These are phyloP conservation scores for Talpa occidentalis DNA, from an alignment of 2,113 vertebrate species.

Conservation along the genomic window DNA sequence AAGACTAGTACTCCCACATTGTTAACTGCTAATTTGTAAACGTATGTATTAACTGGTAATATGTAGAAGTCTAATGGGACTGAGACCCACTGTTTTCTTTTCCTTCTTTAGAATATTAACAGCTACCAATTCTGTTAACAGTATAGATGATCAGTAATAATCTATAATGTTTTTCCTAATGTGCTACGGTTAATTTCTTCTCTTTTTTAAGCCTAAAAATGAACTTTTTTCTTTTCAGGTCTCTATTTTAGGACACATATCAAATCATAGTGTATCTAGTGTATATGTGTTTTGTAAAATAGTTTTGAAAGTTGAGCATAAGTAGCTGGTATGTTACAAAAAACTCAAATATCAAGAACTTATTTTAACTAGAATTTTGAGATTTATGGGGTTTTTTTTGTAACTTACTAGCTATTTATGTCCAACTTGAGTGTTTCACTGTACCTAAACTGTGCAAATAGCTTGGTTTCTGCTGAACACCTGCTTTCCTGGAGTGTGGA, in stretches of 20 bases:
- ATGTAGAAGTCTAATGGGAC: background rate
- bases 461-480: background rate
- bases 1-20: background rate
- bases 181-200: constrained; percentile 47
- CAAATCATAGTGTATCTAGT: background rate
- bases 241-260: background rate
- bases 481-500: background rate
- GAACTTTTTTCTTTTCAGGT: background rate
- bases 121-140: background rate
- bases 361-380: too few relatives aligned
- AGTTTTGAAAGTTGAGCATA: constrained; percentile 26
- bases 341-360: background rate
- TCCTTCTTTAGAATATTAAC: background rate
- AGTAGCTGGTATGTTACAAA: constrained; percentile 18
- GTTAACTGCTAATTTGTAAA: constrained; percentile 17
- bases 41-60: background rate
- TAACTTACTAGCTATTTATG: too few relatives aligned
- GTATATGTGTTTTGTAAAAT: background rate
- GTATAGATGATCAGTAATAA: background rate
- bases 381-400: too few relatives aligned
- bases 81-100: background rate
- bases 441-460: background rate
- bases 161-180: constrained; percentile 1
- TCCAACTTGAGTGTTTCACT: background rate
- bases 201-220: background rate